A percentile compares a stretch with the other conserved stretches of the same genome.
These are phyloP conservation scores for Seriola rivoliana DNA, from an alignment of 2,113 vertebrate genomes.

Conservation along the genomic window DNA sequence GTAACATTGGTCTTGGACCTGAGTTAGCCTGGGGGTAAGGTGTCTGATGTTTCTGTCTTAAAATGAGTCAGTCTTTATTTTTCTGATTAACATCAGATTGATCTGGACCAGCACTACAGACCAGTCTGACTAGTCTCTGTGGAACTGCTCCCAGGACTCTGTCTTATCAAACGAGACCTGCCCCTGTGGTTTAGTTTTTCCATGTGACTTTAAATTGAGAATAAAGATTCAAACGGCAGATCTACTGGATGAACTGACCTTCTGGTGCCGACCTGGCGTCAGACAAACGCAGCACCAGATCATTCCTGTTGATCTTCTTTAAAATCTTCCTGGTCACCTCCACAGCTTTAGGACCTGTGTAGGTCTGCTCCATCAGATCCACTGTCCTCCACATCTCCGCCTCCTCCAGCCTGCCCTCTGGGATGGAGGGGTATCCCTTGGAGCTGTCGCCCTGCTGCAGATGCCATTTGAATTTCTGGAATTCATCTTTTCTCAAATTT, in stretches of 20 bases:
- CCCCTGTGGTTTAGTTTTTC: too few species aligned
- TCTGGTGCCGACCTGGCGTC: background rate
- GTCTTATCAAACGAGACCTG: too few species aligned
- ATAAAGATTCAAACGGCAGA: too few species aligned
- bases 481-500: background rate
- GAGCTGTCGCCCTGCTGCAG: background rate
- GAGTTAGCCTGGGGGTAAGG: too few species aligned
- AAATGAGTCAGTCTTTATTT: too few species aligned
- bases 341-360: background rate
- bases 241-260: background rate
- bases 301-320: background rate
- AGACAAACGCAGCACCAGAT: background rate
- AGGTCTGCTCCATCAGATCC: slow-evolving; percentile 15
- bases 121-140: too few species aligned
- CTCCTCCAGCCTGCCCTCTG: background rate
- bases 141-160: too few species aligned
- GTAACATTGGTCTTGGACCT: too few species aligned
- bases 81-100: too few species aligned
- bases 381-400: background rate
- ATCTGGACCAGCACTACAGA: too few species aligned
- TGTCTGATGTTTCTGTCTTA: too few species aligned
- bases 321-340: background rate
- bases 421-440: background rate
- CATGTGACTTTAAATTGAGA: too few species aligned
- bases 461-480: slow-evolving; percentile 2